phyloP scores from a whole-genome alignment of 2,888 invertebrate species.

The Xestia sexstrigata region DNA sequence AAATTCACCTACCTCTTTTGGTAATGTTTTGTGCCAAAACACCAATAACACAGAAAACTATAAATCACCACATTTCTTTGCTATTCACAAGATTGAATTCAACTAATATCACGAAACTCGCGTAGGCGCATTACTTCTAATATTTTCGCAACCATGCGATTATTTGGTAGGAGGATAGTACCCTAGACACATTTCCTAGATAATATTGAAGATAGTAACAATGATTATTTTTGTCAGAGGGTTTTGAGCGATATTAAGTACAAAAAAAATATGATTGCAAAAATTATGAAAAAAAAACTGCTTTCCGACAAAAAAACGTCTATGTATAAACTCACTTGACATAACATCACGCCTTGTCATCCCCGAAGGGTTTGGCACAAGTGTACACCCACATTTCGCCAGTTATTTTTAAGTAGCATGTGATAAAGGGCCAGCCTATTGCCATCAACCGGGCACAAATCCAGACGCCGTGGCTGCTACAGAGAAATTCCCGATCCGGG shows the following conservation, averaged over 20 bases:
- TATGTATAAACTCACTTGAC: no score
- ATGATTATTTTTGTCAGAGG: not conserved
- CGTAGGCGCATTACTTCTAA: not conserved
- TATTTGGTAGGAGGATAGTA: not conserved
- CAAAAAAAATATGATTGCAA: no score
- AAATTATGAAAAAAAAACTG: no score
- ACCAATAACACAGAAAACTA: slow-evolving; percentile 51
- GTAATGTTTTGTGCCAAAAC: slow-evolving; percentile 56
- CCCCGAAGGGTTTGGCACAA: no score
- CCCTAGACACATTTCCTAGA: not conserved
- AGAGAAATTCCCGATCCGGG: no score
- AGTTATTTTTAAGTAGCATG: no score
- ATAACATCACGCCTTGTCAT: no score
- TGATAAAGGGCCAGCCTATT: no score
- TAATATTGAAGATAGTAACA: not conserved
- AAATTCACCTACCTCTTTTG: slow-evolving; percentile 34
- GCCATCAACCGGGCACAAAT: no score
- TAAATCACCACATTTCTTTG: slow-evolving; percentile 53
- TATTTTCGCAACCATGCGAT: not conserved
- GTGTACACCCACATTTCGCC: no score
- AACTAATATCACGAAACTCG: not conserved
- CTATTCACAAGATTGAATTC: not conserved
- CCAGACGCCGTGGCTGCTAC: no score
- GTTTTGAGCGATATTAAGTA: not conserved
- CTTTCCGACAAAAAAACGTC: no score